These are phyloP conservation scores for Phacellophora camtschatica DNA, from an alignment of 30 jellyfish, hydroid and myxozoan genomes.

Conservation along the genomic window DNA sequence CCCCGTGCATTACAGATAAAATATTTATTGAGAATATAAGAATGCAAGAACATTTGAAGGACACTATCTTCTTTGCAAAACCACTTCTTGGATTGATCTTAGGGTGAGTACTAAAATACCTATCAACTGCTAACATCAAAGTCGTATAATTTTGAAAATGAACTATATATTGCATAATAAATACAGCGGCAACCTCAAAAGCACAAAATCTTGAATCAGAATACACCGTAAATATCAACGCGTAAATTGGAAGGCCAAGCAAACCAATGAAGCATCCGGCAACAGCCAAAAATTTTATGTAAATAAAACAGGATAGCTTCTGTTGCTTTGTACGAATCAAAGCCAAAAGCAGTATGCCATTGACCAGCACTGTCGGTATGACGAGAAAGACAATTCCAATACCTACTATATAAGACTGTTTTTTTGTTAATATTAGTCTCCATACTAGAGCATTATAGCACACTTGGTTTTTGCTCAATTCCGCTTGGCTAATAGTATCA, in stretches of 20 bases:
- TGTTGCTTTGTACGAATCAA: background rate
- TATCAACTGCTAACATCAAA: slow-evolving; percentile 24
- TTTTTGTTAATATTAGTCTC: slow-evolving; percentile 2
- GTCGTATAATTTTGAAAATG: slow-evolving; percentile 22
- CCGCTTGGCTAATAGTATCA: too few relatives aligned
- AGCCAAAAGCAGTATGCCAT: slow-evolving; percentile 10
- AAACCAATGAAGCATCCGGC: slow-evolving; percentile 3
- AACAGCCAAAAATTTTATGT: background rate
- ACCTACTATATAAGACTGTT: slow-evolving; percentile 28
- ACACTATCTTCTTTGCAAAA: background rate
- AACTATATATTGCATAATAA: background rate
- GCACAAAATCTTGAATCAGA: background rate
- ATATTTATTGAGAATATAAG: background rate
- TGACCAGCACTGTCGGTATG: background rate
- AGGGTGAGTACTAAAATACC: slow-evolving; percentile 25
- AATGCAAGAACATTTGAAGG: slow-evolving; percentile 3
- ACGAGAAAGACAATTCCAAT: background rate
- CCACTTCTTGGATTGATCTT: background rate
- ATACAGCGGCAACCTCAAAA: background rate
- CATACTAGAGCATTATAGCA: slow-evolving; percentile 32
- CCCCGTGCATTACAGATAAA: slow-evolving; percentile 39
- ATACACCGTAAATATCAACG: background rate
- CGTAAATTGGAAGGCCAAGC: slow-evolving; percentile 37
- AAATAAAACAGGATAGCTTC: background rate
- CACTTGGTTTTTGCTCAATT: too few relatives aligned